phyloP scores from a whole-genome alignment of 1,140 invertebrate species.

The Paraescarpia echinospica region DNA sequence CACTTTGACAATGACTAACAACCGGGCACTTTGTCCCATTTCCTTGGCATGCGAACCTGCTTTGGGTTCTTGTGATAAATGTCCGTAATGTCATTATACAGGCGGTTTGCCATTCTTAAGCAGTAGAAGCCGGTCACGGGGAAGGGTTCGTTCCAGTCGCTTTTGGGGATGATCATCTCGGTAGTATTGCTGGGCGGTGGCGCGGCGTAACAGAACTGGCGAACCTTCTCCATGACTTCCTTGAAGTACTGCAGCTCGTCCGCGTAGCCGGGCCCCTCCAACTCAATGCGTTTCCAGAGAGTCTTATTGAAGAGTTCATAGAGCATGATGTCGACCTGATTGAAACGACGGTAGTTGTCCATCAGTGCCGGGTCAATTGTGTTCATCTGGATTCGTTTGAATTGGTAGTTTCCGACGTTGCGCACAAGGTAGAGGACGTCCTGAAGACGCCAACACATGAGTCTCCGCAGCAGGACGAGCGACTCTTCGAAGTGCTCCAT shows the following conservation, averaged over 20 bases:
- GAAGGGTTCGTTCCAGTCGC: not conserved
- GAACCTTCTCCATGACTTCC: not conserved
- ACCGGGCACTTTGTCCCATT: not conserved
- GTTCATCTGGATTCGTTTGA: not conserved
- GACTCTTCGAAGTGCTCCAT: constrained; percentile 51
- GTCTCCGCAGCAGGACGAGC: constrained; percentile 41
- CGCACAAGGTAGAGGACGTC: constrained; percentile 45
- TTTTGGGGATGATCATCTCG: not conserved
- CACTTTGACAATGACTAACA: not conserved
- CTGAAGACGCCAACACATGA: constrained; percentile 46
- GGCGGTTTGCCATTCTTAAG: not conserved
- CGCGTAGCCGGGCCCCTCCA: not conserved
- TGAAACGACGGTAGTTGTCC: constrained; percentile 8
- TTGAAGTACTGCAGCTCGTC: not conserved
- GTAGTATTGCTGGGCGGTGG: not conserved
- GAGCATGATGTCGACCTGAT: not conserved
- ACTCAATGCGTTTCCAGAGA: not conserved
- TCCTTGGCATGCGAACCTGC: not conserved
- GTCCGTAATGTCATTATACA: not conserved
- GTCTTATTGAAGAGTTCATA: not conserved
- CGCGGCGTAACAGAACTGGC: not conserved
- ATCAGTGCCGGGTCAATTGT: not conserved
- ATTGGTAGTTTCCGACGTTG: not conserved
- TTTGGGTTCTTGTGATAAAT: not conserved
- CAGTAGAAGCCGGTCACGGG: not conserved